phyloP scores from a whole-genome alignment of 2,113 vertebrate species.

The Equus przewalskii region DNA sequence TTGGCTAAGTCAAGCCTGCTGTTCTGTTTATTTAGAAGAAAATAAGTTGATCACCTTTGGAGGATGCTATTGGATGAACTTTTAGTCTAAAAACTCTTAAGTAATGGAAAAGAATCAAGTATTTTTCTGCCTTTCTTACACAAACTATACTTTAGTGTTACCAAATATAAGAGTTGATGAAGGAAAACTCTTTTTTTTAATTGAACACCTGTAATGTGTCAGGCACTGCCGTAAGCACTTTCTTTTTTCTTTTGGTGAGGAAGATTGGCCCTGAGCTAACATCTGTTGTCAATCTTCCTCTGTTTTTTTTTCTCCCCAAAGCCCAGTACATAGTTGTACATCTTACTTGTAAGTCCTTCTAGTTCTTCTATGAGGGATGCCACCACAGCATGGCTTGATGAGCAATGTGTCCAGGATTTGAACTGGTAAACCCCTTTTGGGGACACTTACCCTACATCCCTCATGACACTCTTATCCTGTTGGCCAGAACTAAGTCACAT shows the following conservation, averaged over 20 bases:
- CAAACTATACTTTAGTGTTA: not conserved
- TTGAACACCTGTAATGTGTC: no score
- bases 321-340: no score
- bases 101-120: not conserved
- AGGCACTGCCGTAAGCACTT: no score
- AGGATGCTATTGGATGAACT: not conserved
- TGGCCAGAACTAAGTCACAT: not conserved
- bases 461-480: not conserved
- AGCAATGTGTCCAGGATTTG: no score
- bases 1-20: not conserved
- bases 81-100: not conserved
- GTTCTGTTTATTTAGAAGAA: not conserved
- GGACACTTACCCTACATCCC: not conserved
- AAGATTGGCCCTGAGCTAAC: no score
- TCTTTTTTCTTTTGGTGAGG: not conserved
- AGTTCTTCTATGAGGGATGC: no score
- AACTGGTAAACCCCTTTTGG: not conserved
- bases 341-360: no score
- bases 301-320: no score
- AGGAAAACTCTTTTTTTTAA: not conserved
- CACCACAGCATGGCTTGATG: no score
- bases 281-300: no score
- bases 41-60: not conserved
- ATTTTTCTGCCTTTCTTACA: not conserved
- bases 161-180: not conserved